Percentiles rank a stretch among this genome's conserved stretches.
These are phyloP conservation scores for Phragmatobia fuliginosa DNA, from an alignment of 2,888 invertebrate species.

Conservation along the genomic window DNA sequence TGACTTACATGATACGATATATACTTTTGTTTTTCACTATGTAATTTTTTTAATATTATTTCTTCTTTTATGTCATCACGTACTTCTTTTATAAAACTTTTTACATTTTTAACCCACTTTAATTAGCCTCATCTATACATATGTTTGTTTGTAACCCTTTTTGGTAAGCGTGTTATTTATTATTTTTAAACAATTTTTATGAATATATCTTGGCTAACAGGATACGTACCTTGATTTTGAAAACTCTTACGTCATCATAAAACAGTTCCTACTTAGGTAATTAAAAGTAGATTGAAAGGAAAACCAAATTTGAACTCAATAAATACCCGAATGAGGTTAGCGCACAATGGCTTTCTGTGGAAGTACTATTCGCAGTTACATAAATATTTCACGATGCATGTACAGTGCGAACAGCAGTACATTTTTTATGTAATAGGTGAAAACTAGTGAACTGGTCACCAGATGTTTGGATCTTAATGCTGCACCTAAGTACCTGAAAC, in stretches of 20 bases:
- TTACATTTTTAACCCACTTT: too few species aligned
- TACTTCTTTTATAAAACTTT: too few species aligned
- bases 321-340: constrained; percentile 42
- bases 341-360: constrained; percentile 41
- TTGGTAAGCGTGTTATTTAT: too few species aligned
- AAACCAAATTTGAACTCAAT: constrained; percentile 22
- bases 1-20: neutral
- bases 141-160: too few species aligned
- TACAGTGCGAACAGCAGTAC: neutral
- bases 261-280: constrained; percentile 17
- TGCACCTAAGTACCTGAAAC: neutral
- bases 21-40: too few species aligned
- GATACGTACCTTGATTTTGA: constrained; percentile 13
- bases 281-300: constrained; percentile 28
- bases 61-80: too few species aligned
- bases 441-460: neutral
- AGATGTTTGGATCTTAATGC: neutral
- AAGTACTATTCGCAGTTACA: constrained; percentile 38
- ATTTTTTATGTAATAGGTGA: neutral
- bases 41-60: too few species aligned
- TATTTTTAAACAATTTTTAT: too few species aligned
- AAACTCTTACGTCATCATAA: constrained; percentile 29
- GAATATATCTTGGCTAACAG: neutral
- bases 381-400: constrained; percentile 20
- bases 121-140: too few species aligned